Percentiles rank a stretch among this genome's conserved stretches.
phyloP scores from a whole-genome alignment of 2,113 vertebrate genomes.

The Nycticorax nycticorax region DNA sequence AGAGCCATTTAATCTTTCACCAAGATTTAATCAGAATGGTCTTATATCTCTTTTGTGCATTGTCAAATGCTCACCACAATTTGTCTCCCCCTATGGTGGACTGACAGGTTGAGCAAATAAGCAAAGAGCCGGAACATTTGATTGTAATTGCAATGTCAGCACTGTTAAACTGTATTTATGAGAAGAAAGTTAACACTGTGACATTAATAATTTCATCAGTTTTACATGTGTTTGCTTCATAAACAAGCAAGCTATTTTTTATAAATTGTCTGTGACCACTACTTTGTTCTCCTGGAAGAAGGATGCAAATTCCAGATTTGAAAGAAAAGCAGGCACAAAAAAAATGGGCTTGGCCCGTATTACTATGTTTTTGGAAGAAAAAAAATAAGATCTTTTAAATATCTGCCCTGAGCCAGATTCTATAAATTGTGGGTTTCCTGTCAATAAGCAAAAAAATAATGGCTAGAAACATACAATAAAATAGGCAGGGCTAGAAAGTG shows the following conservation, averaged over 20 bases:
- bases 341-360: constrained; percentile 13
- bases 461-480: constrained; percentile 36
- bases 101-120: constrained; percentile 74
- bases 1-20: constrained; percentile 75
- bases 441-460: constrained; percentile 53
- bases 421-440: constrained; percentile 65
- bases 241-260: constrained; percentile 72
- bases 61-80: constrained; percentile 72
- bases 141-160: constrained; percentile 77
- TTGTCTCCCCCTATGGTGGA: constrained; percentile 64
- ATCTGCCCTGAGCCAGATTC: constrained; percentile 47
- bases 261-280: constrained; percentile 67
- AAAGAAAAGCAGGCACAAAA: constrained; percentile 57
- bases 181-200: constrained; percentile 77
- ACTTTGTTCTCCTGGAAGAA: constrained; percentile 42
- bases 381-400: constrained; percentile 31
- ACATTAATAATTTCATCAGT: constrained; percentile 79
- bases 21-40: constrained; percentile 75
- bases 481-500: constrained; percentile 35
- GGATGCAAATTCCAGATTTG: constrained; percentile 47
- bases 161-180: constrained; percentile 77
- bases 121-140: constrained; percentile 70
- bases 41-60: constrained; percentile 77
- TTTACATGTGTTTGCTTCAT: constrained; percentile 74
- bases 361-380: not conserved